Conservation (phyloP, 2,113 vertebrate species). For the Colossoma macropomum region DNA sequence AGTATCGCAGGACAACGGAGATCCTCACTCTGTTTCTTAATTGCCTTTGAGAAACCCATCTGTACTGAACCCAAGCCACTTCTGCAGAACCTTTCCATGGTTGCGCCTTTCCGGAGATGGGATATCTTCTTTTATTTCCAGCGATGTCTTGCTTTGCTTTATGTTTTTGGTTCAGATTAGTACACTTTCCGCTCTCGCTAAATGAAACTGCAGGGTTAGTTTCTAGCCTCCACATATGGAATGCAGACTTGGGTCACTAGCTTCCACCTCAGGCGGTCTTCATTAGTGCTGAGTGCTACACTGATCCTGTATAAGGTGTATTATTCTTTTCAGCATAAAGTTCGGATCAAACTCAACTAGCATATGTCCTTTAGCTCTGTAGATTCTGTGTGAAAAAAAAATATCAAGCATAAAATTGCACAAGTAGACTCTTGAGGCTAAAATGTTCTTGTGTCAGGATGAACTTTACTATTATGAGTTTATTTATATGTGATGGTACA, state of each 20-base stretch:
- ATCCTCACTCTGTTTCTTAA: conserved; percentile 36
- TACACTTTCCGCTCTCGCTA: not conserved
- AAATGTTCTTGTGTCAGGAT: too few species aligned
- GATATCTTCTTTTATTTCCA: not conserved
- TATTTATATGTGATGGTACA: too few species aligned
- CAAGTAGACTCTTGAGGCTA: too few species aligned
- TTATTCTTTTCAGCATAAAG: not conserved
- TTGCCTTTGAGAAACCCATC: conserved; percentile 16
- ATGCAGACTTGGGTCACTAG: not conserved
- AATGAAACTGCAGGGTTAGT: not conserved
- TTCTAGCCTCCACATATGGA: not conserved
- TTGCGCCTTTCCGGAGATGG: not conserved
- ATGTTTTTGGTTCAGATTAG: not conserved
- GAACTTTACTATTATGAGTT: too few species aligned
- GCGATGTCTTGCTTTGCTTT: not conserved
- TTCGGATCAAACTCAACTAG: too few species aligned
- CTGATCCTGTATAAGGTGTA: not conserved
- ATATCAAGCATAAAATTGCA: not conserved
- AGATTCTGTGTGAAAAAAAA: not conserved
- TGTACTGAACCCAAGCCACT: conserved; percentile 41
- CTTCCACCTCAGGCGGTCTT: not conserved
- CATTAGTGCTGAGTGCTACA: not conserved
- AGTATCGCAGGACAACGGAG: conserved; percentile 21
- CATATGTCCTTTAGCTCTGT: not conserved
- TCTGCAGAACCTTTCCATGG: conserved; percentile 36